A percentile compares a stretch with the other conserved stretches of the same genome.
Evolutionary conservation across 2,888 invertebrate genomes (phyloP).

Genomic region (Unio delphinus): DNA sequence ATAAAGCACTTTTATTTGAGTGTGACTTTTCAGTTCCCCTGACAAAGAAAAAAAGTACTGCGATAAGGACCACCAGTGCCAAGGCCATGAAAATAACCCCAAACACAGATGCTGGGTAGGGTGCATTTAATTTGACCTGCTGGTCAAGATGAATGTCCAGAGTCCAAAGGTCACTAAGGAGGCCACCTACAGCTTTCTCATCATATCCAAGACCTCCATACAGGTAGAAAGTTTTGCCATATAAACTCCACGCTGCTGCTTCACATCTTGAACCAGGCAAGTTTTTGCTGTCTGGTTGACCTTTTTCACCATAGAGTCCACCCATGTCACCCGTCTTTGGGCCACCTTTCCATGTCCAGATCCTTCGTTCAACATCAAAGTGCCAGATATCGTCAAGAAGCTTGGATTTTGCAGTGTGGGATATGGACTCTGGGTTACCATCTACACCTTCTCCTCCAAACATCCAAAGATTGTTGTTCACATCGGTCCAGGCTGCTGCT

Average conservation of each 20-base stretch:
- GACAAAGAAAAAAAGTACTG: slow-evolving; percentile 13
- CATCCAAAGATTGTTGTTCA: slow-evolving; percentile 50
- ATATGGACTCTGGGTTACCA: slow-evolving; percentile 21
- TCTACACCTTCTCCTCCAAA: slow-evolving; percentile 60
- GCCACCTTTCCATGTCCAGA: slow-evolving; percentile 58
- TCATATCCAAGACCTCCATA: slow-evolving; percentile 58
- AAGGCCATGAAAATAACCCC: slow-evolving; percentile 22
- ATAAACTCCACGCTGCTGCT: slow-evolving; percentile 27
- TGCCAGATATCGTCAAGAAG: slow-evolving; percentile 55
- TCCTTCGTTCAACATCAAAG: slow-evolving; percentile 26
- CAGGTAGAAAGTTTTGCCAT: slow-evolving; percentile 34
- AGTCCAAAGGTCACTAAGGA: slow-evolving; percentile 54
- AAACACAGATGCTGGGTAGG: slow-evolving; percentile 19
- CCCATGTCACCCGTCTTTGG: slow-evolving; percentile 33
- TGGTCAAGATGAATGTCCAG: slow-evolving; percentile 37
- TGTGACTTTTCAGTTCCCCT: neutral
- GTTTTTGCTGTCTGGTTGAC: slow-evolving; percentile 20
- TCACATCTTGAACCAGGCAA: slow-evolving; percentile 50
- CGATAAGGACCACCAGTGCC: slow-evolving; percentile 12
- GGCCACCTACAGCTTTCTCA: slow-evolving; percentile 40
- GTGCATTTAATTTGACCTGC: slow-evolving; percentile 16
- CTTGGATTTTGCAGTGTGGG: slow-evolving; percentile 32
- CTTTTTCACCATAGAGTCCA: slow-evolving; percentile 32
- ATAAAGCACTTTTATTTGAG: no score
- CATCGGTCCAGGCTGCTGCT: slow-evolving; percentile 47